phyloP scores from a whole-genome alignment of 2,113 vertebrate species.

The Ailuropoda melanoleuca region DNA sequence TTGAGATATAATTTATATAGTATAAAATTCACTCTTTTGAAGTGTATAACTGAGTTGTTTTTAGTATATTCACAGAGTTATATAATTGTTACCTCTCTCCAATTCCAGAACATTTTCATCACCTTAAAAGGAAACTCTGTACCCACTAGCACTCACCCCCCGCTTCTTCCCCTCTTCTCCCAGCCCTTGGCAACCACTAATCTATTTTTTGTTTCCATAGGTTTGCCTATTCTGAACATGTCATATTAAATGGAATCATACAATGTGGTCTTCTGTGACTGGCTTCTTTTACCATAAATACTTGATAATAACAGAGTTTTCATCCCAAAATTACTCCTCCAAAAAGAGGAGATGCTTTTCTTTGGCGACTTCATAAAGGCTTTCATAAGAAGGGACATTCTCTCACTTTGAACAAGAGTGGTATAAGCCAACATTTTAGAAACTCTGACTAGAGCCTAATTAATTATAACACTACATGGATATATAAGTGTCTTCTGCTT shows the following conservation, averaged over 20 bases:
- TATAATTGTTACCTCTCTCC: neutral
- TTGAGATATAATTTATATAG: neutral
- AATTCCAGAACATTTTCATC: conserved; percentile 19
- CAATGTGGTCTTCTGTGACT: neutral
- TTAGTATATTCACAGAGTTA: neutral
- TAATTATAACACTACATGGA: neutral
- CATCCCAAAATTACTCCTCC: neutral
- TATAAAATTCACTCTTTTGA: neutral
- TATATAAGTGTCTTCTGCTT: neutral
- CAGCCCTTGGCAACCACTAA: neutral
- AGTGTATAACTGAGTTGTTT: neutral
- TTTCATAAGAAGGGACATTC: neutral
- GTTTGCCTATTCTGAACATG: neutral
- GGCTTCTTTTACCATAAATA: conserved; percentile 12
- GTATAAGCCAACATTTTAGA: neutral
- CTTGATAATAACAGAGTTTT: neutral
- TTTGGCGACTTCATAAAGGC: conserved; percentile 4
- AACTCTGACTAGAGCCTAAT: neutral
- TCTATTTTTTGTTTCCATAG: neutral
- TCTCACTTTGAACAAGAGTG: neutral
- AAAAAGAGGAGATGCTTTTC: neutral
- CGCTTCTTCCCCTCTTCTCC: neutral
- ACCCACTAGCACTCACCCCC: neutral
- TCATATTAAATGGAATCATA: neutral
- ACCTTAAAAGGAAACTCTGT: neutral